phyloP scores from a whole-genome alignment of 2,888 invertebrate genomes.

The Latrodectus hesperus region DNA sequence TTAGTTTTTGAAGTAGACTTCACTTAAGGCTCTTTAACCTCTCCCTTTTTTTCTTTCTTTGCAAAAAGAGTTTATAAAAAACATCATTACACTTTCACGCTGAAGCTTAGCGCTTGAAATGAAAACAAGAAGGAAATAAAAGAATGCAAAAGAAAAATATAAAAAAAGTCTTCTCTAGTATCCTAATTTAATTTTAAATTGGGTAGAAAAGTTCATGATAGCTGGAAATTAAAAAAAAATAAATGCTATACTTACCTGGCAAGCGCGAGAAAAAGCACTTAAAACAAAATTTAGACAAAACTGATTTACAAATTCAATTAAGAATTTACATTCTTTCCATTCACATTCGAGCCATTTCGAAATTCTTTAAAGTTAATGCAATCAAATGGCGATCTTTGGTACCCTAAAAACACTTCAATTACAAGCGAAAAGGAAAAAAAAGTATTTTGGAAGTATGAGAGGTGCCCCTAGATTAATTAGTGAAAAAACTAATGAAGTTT shows the following conservation, averaged over 20 bases:
- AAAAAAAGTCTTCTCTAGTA: conserved; percentile 3
- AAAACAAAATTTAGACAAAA: conserved; percentile 26
- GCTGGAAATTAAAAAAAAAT: neutral
- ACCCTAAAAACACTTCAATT: conserved; percentile 30
- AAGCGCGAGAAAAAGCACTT: conserved; percentile 41
- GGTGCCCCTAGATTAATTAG: conserved; percentile 24
- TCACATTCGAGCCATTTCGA: conserved; percentile 4
- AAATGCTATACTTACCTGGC: neutral
- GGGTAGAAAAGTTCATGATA: conserved; percentile 11
- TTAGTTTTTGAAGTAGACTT: too few relatives aligned
- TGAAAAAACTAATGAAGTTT: conserved; percentile 48
- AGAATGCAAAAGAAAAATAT: neutral
- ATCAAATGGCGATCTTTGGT: conserved; percentile 38
- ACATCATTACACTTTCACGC: too few relatives aligned
- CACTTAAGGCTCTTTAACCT: too few relatives aligned
- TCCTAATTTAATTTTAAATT: conserved; percentile 15
- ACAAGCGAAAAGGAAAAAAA: conserved; percentile 9
- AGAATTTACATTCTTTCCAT: conserved; percentile 10
- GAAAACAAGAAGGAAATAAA: too few relatives aligned
- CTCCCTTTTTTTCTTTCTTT: too few relatives aligned
- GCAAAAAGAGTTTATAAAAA: too few relatives aligned
- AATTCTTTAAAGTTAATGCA: conserved; percentile 26
- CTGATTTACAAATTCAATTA: conserved; percentile 53
- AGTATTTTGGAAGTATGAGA: neutral
- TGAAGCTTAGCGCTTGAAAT: too few relatives aligned